Evolutionary conservation across 2,888 invertebrate species (phyloP).

Genomic region (Lagria hirta): DNA sequence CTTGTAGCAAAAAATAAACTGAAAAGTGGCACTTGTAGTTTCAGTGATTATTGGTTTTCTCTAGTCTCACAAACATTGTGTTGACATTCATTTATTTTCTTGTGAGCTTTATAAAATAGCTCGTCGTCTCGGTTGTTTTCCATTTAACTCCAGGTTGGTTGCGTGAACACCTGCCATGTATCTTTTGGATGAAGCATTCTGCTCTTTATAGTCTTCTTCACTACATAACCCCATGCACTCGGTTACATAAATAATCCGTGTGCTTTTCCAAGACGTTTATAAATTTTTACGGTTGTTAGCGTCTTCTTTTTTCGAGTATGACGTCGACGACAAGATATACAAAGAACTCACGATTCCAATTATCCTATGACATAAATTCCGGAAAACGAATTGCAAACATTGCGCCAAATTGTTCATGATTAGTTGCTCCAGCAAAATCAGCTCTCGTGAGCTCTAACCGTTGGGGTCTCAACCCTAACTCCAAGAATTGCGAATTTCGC

Average conservation of each 20-base stretch:
- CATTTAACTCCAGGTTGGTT: conserved; percentile 21
- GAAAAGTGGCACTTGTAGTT: too few species aligned
- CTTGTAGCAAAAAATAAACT: too few species aligned
- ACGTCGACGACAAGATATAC: conserved; percentile 8
- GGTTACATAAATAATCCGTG: conserved; percentile 22
- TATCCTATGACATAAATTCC: conserved; percentile 23
- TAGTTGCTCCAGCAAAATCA: conserved; percentile 25
- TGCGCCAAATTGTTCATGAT: conserved; percentile 29
- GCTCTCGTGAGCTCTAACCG: conserved; percentile 15
- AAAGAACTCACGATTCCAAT: conserved; percentile 23
- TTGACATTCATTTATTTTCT: too few species aligned
- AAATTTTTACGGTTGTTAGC: conserved; percentile 25
- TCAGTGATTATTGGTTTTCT: too few species aligned
- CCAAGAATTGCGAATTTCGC: conserved; percentile 16
- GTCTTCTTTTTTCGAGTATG: conserved; percentile 17
- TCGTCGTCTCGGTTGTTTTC: conserved; percentile 20
- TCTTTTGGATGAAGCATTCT: conserved; percentile 21
- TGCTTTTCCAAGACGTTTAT: conserved; percentile 23
- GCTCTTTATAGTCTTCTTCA: conserved; percentile 17
- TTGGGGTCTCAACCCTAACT: conserved; percentile 4
- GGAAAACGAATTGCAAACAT: conserved; percentile 23
- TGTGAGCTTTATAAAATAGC: conserved; percentile 16
- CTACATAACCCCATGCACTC: conserved; percentile 20
- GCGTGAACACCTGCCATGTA: conserved; percentile 28
- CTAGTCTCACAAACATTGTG: too few species aligned